Conservation (phyloP, 2,113 vertebrate species). For the Bostrychus sinensis region DNA sequence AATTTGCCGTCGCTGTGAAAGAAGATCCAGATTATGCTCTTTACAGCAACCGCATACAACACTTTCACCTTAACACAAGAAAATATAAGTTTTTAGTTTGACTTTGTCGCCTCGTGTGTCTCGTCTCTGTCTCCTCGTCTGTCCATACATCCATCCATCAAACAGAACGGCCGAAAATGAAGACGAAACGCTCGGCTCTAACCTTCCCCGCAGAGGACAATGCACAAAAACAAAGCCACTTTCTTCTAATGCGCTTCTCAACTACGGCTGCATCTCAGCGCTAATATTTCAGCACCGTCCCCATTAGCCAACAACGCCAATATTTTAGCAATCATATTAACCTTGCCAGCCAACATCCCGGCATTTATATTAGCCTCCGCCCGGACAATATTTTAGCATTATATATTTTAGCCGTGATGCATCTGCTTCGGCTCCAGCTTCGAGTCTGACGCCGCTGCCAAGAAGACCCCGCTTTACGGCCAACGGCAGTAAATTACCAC, state of each 20-base stretch:
- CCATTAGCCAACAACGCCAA: constrained; percentile 41
- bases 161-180: not conserved
- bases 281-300: constrained; percentile 35
- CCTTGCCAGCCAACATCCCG: constrained; percentile 48
- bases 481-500: constrained; percentile 52
- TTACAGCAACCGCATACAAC: too few species aligned
- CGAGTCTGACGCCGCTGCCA: constrained; percentile 4
- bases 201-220: constrained; percentile 13
- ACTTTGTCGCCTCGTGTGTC: constrained; percentile 15
- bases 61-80: not conserved
- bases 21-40: not conserved
- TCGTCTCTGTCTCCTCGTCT: constrained; percentile 15
- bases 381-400: constrained; percentile 44
- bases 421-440: constrained; percentile 54
- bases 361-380: constrained; percentile 37
- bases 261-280: constrained; percentile 19
- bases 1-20: too few species aligned
- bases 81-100: constrained; percentile 16
- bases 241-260: constrained; percentile 21
- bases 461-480: constrained; percentile 21
- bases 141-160: constrained; percentile 29
- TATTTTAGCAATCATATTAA: constrained; percentile 65
- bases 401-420: constrained; percentile 30
- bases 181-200: constrained; percentile 14
- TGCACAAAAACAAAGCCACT: constrained; percentile 19